Percentiles rank a stretch among this genome's conserved stretches.
phyloP scores from a whole-genome alignment of 2,113 vertebrate genomes.

The Rafetus swinhoei region DNA sequence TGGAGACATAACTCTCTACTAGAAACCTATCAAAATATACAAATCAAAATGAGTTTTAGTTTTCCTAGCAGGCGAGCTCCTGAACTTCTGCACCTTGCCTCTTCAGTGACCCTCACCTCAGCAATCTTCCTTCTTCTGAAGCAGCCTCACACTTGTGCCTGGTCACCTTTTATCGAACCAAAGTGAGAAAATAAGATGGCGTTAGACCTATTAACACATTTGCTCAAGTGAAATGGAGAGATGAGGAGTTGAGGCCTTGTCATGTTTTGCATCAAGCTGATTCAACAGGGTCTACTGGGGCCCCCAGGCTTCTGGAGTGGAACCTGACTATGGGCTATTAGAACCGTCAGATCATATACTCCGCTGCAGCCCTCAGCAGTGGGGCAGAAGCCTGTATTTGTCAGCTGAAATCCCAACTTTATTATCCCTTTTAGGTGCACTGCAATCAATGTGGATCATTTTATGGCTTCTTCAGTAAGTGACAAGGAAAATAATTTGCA shows the following conservation, averaged over 20 bases:
- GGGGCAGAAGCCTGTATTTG: conserved; percentile 61
- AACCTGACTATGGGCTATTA: conserved; percentile 44
- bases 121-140: conserved; percentile 72
- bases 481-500: conserved; percentile 64
- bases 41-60: conserved; percentile 40
- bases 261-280: conserved; percentile 52
- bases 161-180: conserved; percentile 82
- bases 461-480: conserved; percentile 34
- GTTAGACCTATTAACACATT: conserved; percentile 90
- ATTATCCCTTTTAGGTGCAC: conserved; percentile 1
- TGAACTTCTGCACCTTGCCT: conserved; percentile 89
- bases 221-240: conserved; percentile 81
- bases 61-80: conserved; percentile 50
- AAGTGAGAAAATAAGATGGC: conserved; percentile 93
- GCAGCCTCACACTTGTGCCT: conserved; percentile 82
- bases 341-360: conserved; percentile 23
- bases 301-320: conserved; percentile 42
- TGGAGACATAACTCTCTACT: background rate
- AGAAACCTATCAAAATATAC: conserved; percentile 41
- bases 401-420: conserved; percentile 62
- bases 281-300: conserved; percentile 68
- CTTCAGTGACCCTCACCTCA: conserved; percentile 79
- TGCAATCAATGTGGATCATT: background rate
- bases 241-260: conserved; percentile 66
- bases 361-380: background rate